Evolutionary conservation across 2,888 invertebrate species (phyloP).

Genomic region (Desoria tigrina): DNA sequence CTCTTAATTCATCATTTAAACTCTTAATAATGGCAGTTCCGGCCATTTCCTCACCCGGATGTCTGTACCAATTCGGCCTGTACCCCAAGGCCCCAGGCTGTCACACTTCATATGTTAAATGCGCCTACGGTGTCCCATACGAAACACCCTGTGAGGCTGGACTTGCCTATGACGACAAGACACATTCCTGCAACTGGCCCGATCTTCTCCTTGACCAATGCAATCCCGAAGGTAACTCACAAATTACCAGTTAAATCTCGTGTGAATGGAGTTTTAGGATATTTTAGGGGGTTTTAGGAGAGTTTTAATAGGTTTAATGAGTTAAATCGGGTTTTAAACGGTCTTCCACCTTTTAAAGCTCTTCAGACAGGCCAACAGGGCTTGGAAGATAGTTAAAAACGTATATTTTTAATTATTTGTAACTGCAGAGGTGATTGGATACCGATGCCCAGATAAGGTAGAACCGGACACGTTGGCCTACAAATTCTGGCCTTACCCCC

Average conservation of each 20-base stretch:
- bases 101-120: slow-evolving; percentile 82
- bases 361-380: too few species aligned
- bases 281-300: too few species aligned
- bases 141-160: slow-evolving; percentile 83
- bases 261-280: neutral
- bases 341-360: too few species aligned
- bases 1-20: too few species aligned
- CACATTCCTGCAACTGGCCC: slow-evolving; percentile 90
- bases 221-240: slow-evolving; percentile 77
- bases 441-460: slow-evolving; percentile 85
- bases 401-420: too few species aligned
- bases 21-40: too few species aligned
- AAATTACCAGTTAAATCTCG: neutral
- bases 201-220: slow-evolving; percentile 82
- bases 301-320: too few species aligned
- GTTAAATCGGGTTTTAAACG: too few species aligned
- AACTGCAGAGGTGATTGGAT: slow-evolving; percentile 82
- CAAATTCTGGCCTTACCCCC: slow-evolving; percentile 89
- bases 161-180: slow-evolving; percentile 82
- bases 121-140: slow-evolving; percentile 77
- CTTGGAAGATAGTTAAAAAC: too few species aligned
- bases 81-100: slow-evolving; percentile 77
- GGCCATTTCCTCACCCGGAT: slow-evolving; percentile 76
- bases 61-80: slow-evolving; percentile 85
- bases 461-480: slow-evolving; percentile 78